Evolutionary conservation across 2,797 vertebrate species (phyloP), one percentile per base, ranked within the genome.

Genomic region (Alosa sapidissima): DNA sequence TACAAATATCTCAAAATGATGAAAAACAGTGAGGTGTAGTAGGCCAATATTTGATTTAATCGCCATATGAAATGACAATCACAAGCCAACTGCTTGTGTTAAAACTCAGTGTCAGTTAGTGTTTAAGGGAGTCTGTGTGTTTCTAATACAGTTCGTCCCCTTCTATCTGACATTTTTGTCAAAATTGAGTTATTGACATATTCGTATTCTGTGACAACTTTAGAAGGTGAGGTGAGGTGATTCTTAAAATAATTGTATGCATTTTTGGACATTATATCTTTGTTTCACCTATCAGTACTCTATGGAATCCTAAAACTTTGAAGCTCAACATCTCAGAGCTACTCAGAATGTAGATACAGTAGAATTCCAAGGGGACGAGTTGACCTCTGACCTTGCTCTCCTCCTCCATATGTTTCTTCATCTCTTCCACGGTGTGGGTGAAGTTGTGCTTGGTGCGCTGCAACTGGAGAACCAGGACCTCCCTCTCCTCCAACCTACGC

Each of bases 401-500:
- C 85, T 97, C 97, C 60, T 97, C 96, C 85, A 96, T 90, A 82
- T 95, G 96, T 89, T 91, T 95, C 91, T 97, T 97, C 82, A 96
- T 87, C 60, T 95, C 96, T 24, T 97, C 97, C 24, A 92, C 0
- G 62, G 94, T 96, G 85, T 97, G 96, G 3, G 88, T 93, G 16
- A 96, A 91, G 0, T 93, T 94, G 0, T 91, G 89, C 89, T 96
- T 97, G 9, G 92, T 94, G 47, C 96, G 92, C 52, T 96, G 96
- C 16, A 97, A 92, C 90, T 97, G 96, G 62, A 91, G 91, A 36
- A 96, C 92, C 82, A 95, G 81, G 7, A 92, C 89, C 0, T 97
- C 96, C n/a, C 94, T 94, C 86, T 97, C 97, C 84, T 97, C 97
- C 89, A 97, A 85, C 33, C 96, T 94, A 0, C 95, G 93, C 78